Evolutionary conservation across 2,113 vertebrate species (phyloP), one percentile per base, ranked within the genome.

Genomic region (Haplochromis burtoni): DNA sequence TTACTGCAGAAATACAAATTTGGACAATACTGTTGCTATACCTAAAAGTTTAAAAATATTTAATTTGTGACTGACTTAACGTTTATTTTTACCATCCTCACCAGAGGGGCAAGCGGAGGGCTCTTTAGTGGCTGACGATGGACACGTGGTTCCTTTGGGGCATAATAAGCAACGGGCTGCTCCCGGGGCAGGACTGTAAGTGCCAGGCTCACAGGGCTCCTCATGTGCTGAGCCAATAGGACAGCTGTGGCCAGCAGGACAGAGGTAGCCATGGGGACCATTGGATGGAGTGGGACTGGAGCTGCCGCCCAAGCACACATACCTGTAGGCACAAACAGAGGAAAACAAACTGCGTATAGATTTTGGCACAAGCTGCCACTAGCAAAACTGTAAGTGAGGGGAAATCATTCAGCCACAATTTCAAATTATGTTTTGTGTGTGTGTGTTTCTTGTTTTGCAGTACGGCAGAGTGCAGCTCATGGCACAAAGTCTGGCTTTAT

Each of bases 121-220:
- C 88, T 97, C 92, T 16, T 92, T 88, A 1, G 97, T 97, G 85
- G 96, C 96, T 63, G 91, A 87, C 2, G 17, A 90, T 26, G 86
- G 93, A 49, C 98, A 99, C 87, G 87, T 57, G 12, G 82, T 97
- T 4, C 97, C 98, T 6, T 95, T 86, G 0, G 97, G 97, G 87
- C 98, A 99, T 7, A 92, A 88, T 40, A 97, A 88, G 92, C 98
- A 99, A 78, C 14, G 6, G 1, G 95, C 91, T 6, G 97, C 96
- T 5, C 97, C 98, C 2, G 94, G 92, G 33, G 89, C 71, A 3
- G 96, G 96, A 79, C 96, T 97, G 93, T 97, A 99, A 11, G 95
- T 97, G 55, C 98, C 98, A 26, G 98, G 97, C 86, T 97, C 93
- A 57, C 98, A 99, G 24, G 98, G 97, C 33, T 97, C 42, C 49